Evolutionary conservation across 1,140 invertebrate genomes (phyloP), one percentile per base, ranked within the genome.

Genomic region (Brachionus rubens): DNA sequence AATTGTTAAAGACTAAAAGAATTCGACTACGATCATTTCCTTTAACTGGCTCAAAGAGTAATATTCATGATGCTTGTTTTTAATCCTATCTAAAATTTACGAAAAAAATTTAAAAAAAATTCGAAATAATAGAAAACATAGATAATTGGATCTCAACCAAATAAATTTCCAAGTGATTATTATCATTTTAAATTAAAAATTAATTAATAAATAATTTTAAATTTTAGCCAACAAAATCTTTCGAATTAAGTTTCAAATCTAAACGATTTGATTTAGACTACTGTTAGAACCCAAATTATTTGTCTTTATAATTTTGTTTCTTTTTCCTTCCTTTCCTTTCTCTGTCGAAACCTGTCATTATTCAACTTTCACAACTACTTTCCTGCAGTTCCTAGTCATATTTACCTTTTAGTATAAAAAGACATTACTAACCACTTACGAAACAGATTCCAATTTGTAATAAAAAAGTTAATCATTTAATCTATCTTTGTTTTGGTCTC

Each of bases 191-290:
- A 68, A 80, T 80, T 4, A 75, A 78, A 48, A 80, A 84, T 30
- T 82, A 84, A 46, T 82, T 81, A 85, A 87, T 79, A 81, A 80
- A 50, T 33, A 3, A 36, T 41, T 33, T 47, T n/a, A 14, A 76
- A 28, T 40, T 16, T 28, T 9, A 88, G 87, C 54, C 86, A 88
- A 21, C n/a, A 86, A 87, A 26, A 90, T 90, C 1, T 84, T 91
- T 33, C 82, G 90, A n/a, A 82, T 91, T 7, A 87, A 89, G 30
- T 76, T n/a, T 86, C 10, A 82, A 81, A 43, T 81, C 79, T 3
- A 79, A 80, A 28, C 78, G 79, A 6, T 78, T 75, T n/a, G 81
- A 82, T 24, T 78, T 88, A 3, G 79, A 80, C 10, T 96, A 95
- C 79, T 87, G n/a, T n/a, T n/a, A n/a, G n/a, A n/a, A n/a, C n/a